These are phyloP conservation scores for Drosophila meridionalis DNA, from an alignment of 2,888 invertebrate genomes.

Conservation along the genomic window DNA sequence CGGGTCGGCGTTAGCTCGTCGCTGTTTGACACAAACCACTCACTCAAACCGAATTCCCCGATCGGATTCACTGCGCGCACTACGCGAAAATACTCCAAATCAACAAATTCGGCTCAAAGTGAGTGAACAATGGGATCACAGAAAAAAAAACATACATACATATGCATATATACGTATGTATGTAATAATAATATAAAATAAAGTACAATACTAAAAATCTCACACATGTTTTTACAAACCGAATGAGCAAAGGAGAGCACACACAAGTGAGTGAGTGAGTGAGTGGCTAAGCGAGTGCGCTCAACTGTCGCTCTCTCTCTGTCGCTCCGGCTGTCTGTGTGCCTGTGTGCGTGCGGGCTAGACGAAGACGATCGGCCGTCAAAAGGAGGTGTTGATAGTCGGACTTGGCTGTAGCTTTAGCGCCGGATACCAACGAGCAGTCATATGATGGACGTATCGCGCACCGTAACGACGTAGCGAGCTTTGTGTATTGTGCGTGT, in stretches of 20 bases:
- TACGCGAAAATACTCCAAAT: conserved; percentile 40
- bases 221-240: conserved; percentile 29
- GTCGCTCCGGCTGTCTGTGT: background rate
- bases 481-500: conserved; percentile 20
- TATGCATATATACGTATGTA: background rate
- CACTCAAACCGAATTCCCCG: conserved; percentile 48
- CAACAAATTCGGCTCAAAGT: conserved; percentile 47
- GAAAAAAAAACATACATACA: conserved; percentile 10
- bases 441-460: conserved; percentile 77
- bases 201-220: conserved; percentile 18
- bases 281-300: conserved; percentile 1
- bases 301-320: conserved; percentile 6
- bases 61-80: conserved; percentile 44
- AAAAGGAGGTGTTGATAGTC: conserved; percentile 75
- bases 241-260: conserved; percentile 10
- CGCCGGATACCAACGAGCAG: conserved; percentile 57
- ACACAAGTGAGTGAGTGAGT: conserved; percentile 6
- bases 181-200: conserved; percentile 12
- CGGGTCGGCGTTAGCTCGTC: conserved; percentile 32
- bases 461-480: conserved; percentile 59
- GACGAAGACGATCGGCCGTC: conserved; percentile 53
- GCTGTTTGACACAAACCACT: conserved; percentile 51
- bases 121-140: conserved; percentile 50
- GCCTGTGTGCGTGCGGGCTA: conserved; percentile 7
- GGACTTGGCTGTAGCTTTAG: conserved; percentile 55